These are phyloP conservation scores for Phycodurus eques DNA, from an alignment of 2,113 vertebrate species.

Conservation along the genomic window DNA sequence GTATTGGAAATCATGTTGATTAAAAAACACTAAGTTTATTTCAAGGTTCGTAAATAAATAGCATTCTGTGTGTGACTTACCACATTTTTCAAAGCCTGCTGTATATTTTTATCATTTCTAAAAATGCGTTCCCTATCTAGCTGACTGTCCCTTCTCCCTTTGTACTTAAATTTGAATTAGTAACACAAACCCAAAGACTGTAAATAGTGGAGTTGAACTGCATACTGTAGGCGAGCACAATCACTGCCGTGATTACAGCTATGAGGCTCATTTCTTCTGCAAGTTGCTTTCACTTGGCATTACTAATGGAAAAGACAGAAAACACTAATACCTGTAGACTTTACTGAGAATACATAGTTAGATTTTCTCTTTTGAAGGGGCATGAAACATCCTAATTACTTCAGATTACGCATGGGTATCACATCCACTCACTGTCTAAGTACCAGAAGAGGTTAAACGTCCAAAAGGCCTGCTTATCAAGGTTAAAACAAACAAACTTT, in stretches of 20 bases:
- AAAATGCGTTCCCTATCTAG: neutral
- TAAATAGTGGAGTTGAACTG: neutral
- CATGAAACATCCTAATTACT: neutral
- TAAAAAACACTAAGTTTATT: neutral
- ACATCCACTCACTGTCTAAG: neutral
- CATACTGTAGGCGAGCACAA: conserved; percentile 19
- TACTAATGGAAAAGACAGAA: neutral
- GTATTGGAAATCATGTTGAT: neutral
- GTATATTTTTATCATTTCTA: neutral
- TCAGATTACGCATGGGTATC: neutral
- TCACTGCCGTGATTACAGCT: conserved; percentile 46
- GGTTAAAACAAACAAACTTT: neutral
- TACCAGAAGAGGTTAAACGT: too few relatives aligned
- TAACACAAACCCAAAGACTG: conserved; percentile 13
- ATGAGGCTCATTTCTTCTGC: conserved; percentile 39
- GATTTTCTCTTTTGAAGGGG: neutral
- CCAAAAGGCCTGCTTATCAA: neutral
- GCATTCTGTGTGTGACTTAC: neutral
- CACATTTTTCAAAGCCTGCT: neutral
- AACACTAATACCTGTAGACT: neutral
- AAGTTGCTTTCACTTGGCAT: neutral
- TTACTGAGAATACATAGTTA: neutral
- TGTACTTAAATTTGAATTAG: neutral
- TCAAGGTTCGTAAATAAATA: neutral
- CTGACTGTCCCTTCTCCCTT: neutral